Evolutionary conservation across 2,888 invertebrate species (phyloP).

Genomic region (Bellardia pandia): DNA sequence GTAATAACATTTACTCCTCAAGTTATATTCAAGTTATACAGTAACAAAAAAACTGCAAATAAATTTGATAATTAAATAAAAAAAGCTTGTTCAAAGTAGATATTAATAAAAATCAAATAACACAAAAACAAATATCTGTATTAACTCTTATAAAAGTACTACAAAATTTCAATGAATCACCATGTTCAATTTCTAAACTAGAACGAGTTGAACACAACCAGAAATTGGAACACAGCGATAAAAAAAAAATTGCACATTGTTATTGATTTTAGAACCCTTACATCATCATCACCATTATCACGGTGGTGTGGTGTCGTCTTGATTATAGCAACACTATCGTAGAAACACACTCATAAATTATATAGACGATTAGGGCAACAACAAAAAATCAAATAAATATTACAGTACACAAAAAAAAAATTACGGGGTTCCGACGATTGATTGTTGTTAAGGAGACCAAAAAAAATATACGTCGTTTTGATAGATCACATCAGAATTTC

Average conservation of each 20-base stretch:
- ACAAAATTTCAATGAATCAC: slow-evolving; percentile 8
- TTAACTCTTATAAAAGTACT: slow-evolving; percentile 9
- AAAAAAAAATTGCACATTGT: slow-evolving; percentile 48
- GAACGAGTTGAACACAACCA: neutral
- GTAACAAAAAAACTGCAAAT: neutral
- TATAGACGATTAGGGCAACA: neutral
- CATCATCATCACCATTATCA: slow-evolving; percentile 42
- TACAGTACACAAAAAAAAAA: neutral
- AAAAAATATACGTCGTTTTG: too few species aligned
- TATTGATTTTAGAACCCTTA: slow-evolving; percentile 70
- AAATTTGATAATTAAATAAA: neutral
- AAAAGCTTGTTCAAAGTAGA: neutral
- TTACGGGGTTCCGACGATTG: too few species aligned
- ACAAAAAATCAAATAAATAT: slow-evolving; percentile 30
- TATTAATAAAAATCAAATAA: neutral
- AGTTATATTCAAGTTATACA: neutral
- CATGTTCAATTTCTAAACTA: neutral
- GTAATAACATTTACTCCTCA: neutral
- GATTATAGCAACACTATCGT: slow-evolving; percentile 13
- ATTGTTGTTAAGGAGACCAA: too few species aligned
- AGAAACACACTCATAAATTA: slow-evolving; percentile 2
- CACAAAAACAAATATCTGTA: slow-evolving; percentile 18
- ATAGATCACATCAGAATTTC: too few species aligned
- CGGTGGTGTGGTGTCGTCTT: slow-evolving; percentile 10
- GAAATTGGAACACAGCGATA: slow-evolving; percentile 29